Evolutionary conservation across 2,888 invertebrate genomes (phyloP).

Genomic region (Megastigmus dorsalis): DNA sequence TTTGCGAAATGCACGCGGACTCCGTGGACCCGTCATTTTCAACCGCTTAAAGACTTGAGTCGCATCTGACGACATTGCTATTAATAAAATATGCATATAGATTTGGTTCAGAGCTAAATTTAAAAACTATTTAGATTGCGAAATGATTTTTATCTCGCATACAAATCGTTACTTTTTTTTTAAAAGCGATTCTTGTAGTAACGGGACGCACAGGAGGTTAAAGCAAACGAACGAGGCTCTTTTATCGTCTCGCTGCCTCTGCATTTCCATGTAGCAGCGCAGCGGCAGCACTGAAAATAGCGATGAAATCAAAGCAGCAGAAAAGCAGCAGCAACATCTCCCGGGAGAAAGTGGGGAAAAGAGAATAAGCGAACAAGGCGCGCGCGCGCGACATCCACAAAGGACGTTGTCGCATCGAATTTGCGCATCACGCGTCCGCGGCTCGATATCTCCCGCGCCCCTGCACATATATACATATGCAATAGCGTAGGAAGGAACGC

Average conservation of each 20-base stretch:
- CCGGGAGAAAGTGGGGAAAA: neutral
- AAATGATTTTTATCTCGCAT: neutral
- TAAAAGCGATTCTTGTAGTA: too few relatives aligned
- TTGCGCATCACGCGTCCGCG: conserved; percentile 10
- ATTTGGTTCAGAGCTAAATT: too few relatives aligned
- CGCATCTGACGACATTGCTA: too few relatives aligned
- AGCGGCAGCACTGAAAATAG: conserved; percentile 40
- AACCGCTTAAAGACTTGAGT: too few relatives aligned
- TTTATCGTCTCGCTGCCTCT: neutral
- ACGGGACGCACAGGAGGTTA: too few relatives aligned
- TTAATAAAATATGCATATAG: too few relatives aligned
- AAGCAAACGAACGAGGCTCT: conserved; percentile 16
- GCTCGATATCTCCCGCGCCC: conserved; percentile 21
- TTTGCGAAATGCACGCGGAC: too few relatives aligned
- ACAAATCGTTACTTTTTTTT: too few relatives aligned
- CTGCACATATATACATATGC: neutral
- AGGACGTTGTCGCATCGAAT: conserved; percentile 11
- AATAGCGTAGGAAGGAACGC: conserved; percentile 33
- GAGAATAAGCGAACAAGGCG: neutral
- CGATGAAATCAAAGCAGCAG: conserved; percentile 37
- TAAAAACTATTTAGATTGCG: too few relatives aligned
- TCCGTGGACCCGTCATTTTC: too few relatives aligned
- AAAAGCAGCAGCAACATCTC: too few relatives aligned
- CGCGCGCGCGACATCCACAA: neutral
- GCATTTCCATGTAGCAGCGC: neutral